Evolutionary conservation across 2,888 invertebrate genomes (phyloP).

Genomic region (Fragum fragum): DNA sequence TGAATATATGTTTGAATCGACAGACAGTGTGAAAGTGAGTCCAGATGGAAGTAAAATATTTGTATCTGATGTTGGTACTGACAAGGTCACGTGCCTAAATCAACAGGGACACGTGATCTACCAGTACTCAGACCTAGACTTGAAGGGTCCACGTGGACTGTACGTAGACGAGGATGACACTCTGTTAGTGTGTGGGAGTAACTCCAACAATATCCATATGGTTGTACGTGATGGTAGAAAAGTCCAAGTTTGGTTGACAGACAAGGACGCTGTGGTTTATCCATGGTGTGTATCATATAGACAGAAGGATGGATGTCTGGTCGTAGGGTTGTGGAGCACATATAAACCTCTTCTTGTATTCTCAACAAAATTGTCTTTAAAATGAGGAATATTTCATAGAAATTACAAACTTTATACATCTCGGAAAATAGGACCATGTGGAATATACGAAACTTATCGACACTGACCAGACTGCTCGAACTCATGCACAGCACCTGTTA

Average conservation of each 20-base stretch:
- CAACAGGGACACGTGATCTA: constrained; percentile 2
- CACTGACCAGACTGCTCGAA: too few relatives aligned
- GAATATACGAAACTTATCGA: too few relatives aligned
- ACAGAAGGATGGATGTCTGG: background rate
- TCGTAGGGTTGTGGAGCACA: background rate
- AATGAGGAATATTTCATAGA: too few relatives aligned
- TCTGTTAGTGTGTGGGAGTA: background rate
- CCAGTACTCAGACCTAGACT: constrained; percentile 10
- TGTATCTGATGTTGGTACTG: background rate
- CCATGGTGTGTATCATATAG: background rate
- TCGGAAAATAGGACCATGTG: too few relatives aligned
- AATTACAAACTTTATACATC: too few relatives aligned
- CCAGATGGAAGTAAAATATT: background rate
- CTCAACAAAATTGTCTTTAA: too few relatives aligned
- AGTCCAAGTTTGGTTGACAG: background rate
- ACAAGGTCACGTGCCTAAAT: constrained; percentile 1
- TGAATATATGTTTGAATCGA: background rate
- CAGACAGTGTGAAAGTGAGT: background rate
- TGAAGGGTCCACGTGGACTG: background rate
- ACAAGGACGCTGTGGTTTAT: background rate
- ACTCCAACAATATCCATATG: background rate
- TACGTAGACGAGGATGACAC: background rate
- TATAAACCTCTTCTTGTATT: background rate
- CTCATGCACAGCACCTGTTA: too few relatives aligned
- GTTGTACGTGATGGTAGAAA: constrained; percentile 1